Percentiles rank a stretch among this genome's conserved stretches.
Evolutionary conservation across 2,888 invertebrate species (phyloP).

Genomic region (Heliothis peltigera): DNA sequence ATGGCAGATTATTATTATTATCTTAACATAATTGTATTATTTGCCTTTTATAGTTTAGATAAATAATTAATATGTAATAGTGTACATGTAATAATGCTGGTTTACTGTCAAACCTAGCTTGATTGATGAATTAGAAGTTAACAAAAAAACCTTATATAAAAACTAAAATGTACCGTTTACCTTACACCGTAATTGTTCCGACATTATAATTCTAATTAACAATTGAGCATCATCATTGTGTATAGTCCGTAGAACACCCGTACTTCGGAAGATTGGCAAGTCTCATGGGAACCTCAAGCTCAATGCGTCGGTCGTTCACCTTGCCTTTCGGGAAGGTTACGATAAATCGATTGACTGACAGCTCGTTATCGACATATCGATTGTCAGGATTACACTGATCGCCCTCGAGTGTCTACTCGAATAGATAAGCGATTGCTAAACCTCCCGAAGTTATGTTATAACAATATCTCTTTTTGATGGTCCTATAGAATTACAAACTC

Average conservation of each 20-base stretch:
- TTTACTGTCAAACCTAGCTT: too few species aligned
- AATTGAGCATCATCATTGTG: slow-evolving; percentile 5
- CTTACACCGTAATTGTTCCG: background rate
- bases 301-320: slow-evolving; percentile 64
- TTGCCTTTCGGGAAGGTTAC: slow-evolving; percentile 66
- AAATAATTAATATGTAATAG: too few species aligned
- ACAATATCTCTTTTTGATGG: slow-evolving; percentile 4
- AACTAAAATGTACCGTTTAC: background rate
- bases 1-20: too few species aligned
- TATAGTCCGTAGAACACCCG: slow-evolving; percentile 20
- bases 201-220: background rate
- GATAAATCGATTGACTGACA: slow-evolving; percentile 64
- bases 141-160: too few species aligned
- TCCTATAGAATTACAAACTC: background rate
- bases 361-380: slow-evolving; percentile 62
- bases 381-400: slow-evolving; percentile 63
- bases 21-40: too few species aligned
- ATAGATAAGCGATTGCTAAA: slow-evolving; percentile 51
- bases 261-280: slow-evolving; percentile 1
- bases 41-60: too few species aligned
- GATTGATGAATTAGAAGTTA: too few species aligned
- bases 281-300: background rate
- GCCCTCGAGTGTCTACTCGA: slow-evolving; percentile 62
- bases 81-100: too few species aligned
- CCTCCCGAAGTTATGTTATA: background rate